phyloP scores from a whole-genome alignment of 1,140 invertebrate species.

The Drosophila paulistorum region DNA sequence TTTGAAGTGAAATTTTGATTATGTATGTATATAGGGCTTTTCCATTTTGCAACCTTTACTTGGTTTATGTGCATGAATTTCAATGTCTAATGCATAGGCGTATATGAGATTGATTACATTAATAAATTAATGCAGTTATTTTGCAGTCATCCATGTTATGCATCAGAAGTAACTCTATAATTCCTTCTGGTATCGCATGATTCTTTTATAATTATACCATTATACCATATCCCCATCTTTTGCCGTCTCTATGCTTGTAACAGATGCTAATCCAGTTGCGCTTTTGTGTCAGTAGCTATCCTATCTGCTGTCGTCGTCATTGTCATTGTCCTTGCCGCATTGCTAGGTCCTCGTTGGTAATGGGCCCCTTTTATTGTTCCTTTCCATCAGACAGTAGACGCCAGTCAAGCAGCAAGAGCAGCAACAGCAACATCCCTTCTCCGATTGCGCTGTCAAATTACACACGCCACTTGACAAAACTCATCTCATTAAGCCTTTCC shows the following conservation, averaged over 20 bases:
- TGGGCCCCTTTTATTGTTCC: conserved; percentile 59
- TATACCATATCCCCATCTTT: background rate
- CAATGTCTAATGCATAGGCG: too few relatives aligned
- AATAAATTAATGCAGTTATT: too few relatives aligned
- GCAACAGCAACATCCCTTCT: background rate
- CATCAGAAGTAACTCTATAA: too few relatives aligned
- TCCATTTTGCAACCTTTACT: too few relatives aligned
- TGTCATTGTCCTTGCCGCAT: conserved; percentile 20
- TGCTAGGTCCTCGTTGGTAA: conserved; percentile 58
- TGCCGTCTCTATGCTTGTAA: background rate
- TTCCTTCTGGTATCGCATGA: too few relatives aligned
- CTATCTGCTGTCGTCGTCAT: background rate
- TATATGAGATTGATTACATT: too few relatives aligned
- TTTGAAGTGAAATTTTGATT: too few relatives aligned
- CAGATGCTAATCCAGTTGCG: conserved; percentile 64
- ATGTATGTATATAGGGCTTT: too few relatives aligned
- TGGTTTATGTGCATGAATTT: too few relatives aligned
- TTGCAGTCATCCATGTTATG: too few relatives aligned
- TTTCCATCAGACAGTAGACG: conserved; percentile 29
- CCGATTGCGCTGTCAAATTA: conserved; percentile 44
- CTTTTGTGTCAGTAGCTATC: conserved; percentile 44
- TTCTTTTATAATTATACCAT: too few relatives aligned
- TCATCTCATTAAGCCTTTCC: conserved; percentile 56
- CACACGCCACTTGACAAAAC: conserved; percentile 61
- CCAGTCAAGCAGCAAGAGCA: conserved; percentile 36